These are phyloP conservation scores for Timema podura DNA, from an alignment of 2,888 invertebrate species.

Conservation along the genomic window DNA sequence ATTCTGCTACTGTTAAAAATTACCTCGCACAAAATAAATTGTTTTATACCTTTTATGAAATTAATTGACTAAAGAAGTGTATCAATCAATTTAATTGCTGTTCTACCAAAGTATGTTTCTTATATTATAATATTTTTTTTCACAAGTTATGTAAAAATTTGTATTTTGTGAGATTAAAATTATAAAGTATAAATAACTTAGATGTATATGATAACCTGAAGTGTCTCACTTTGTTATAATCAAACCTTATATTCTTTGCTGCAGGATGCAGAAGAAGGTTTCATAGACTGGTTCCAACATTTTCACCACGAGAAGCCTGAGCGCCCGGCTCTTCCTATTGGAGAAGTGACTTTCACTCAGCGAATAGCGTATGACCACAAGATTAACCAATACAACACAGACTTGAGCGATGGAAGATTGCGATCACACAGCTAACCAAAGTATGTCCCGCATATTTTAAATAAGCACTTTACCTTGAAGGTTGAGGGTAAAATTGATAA, in stretches of 20 bases:
- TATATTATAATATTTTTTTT: neutral
- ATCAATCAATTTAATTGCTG: no score
- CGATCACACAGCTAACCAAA: slow-evolving; percentile 65
- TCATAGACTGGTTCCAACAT: slow-evolving; percentile 84
- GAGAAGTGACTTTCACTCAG: slow-evolving; percentile 64
- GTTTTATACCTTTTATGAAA: no score
- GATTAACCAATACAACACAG: slow-evolving; percentile 72
- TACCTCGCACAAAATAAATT: no score
- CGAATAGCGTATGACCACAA: slow-evolving; percentile 85
- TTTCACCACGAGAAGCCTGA: slow-evolving; percentile 75
- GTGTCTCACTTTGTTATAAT: no score
- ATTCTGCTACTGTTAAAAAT: no score
- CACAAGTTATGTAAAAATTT: neutral
- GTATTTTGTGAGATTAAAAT: neutral
- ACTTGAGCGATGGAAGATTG: slow-evolving; percentile 71
- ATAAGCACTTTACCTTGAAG: no score
- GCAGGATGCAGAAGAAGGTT: slow-evolving; percentile 79
- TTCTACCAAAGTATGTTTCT: no score
- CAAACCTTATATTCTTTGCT: slow-evolving; percentile 29
- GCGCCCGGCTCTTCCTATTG: slow-evolving; percentile 56
- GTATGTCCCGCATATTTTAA: no score
- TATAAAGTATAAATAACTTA: neutral
- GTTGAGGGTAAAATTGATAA: no score
- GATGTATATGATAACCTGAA: neutral
- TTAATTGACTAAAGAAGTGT: no score